A percentile compares a stretch with the other conserved stretches of the same genome.
These are phyloP conservation scores for Parasteatoda lunata DNA, from an alignment of 2,888 invertebrate species.

Conservation along the genomic window DNA sequence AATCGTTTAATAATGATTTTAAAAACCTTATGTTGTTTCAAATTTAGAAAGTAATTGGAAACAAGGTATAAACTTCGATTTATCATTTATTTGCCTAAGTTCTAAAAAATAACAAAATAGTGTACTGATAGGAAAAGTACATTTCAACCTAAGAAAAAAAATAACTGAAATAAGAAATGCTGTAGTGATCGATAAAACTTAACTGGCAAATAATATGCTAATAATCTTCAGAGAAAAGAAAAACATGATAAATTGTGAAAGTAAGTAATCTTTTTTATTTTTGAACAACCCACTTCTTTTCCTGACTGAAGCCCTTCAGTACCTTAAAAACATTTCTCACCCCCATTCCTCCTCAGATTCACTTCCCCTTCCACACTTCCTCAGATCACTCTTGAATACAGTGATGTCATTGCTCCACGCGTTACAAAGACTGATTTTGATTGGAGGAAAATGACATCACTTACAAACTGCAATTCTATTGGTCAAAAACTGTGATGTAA, in stretches of 20 bases:
- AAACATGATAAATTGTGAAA: not conserved
- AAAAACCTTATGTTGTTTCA: no score
- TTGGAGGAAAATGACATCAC: constrained; percentile 65
- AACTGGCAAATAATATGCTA: no score
- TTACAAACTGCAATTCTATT: constrained; percentile 40
- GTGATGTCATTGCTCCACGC: constrained; percentile 50
- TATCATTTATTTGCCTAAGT: no score
- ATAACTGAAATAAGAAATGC: no score
- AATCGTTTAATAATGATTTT: no score
- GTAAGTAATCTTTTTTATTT: not conserved
- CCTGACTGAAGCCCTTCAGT: not conserved
- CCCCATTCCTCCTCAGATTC: not conserved
- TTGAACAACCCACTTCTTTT: not conserved
- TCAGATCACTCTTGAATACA: constrained; percentile 33
- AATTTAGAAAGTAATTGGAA: no score
- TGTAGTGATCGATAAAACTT: no score
- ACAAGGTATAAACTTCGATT: no score
- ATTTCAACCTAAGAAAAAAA: no score
- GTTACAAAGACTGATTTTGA: not conserved
- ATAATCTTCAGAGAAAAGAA: not conserved
- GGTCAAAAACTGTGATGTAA: constrained; percentile 52
- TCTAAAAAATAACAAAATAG: no score
- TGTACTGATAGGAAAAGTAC: no score
- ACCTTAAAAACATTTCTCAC: not conserved
- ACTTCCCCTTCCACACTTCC: not conserved